phyloP scores from a whole-genome alignment of 2,113 vertebrate genomes.

The Scortum barcoo region DNA sequence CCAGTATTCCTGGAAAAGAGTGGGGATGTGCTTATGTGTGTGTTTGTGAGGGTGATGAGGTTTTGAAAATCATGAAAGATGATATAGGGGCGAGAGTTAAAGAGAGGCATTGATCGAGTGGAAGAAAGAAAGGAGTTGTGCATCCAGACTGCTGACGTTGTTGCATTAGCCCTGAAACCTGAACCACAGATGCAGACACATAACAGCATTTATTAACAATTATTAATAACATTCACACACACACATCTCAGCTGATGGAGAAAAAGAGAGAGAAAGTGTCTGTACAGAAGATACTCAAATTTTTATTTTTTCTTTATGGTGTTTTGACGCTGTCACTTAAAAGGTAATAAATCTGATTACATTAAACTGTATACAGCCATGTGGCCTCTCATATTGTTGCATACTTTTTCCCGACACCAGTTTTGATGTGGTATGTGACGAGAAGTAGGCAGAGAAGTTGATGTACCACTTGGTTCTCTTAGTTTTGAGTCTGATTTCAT shows the following conservation, averaged over 20 bases:
- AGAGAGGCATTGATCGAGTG: conserved; percentile 29
- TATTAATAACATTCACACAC: conserved; percentile 55
- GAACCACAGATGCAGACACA: conserved; percentile 47
- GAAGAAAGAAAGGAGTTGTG: conserved; percentile 28
- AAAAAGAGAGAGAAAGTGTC: conserved; percentile 1
- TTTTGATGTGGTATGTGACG: neutral
- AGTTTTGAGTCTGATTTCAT: neutral
- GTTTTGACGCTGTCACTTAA: neutral
- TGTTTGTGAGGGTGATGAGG: conserved; percentile 15
- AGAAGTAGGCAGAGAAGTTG: neutral
- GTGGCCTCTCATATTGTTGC: neutral
- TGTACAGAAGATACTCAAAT: neutral
- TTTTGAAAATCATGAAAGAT: conserved; percentile 76
- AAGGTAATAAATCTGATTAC: neutral
- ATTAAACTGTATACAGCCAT: neutral
- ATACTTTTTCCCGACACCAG: neutral
- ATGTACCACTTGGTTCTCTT: no score
- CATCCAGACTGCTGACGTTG: conserved; percentile 51
- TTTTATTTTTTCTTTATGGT: neutral
- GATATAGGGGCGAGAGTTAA: conserved; percentile 61
- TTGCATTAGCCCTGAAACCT: conserved; percentile 63
- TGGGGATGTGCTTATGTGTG: conserved; percentile 9
- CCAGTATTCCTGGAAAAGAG: conserved; percentile 75
- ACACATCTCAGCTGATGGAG: conserved; percentile 14
- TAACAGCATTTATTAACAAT: conserved; percentile 49